These are phyloP conservation scores for Trematomus loennbergii DNA, from an alignment of 2,113 vertebrate genomes.

Conservation along the genomic window DNA sequence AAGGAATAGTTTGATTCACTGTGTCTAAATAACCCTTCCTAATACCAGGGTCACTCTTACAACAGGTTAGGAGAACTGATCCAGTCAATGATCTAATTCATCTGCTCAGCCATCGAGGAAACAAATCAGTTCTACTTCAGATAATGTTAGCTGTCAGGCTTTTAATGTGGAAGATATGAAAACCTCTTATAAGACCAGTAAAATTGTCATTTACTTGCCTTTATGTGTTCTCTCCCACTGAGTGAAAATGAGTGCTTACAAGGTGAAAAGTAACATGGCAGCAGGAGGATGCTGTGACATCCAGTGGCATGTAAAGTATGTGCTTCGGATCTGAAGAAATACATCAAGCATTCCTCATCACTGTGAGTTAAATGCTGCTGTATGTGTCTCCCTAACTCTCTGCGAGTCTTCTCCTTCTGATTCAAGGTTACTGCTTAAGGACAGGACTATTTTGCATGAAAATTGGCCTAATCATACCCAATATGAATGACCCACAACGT, in stretches of 20 bases:
- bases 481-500: slow-evolving; percentile 36
- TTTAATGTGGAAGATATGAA: slow-evolving; percentile 45
- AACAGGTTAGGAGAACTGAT: slow-evolving; percentile 43
- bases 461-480: slow-evolving; percentile 48
- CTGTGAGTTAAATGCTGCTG: neutral
- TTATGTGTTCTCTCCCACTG: neutral
- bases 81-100: slow-evolving; percentile 70
- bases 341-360: neutral
- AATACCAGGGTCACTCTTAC: slow-evolving; percentile 30
- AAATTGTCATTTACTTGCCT: slow-evolving; percentile 2
- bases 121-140: no score
- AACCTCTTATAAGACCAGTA: slow-evolving; percentile 6
- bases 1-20: slow-evolving; percentile 25
- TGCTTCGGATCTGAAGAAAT: neutral
- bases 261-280: neutral
- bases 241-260: slow-evolving; percentile 12
- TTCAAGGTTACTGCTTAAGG: slow-evolving; percentile 43
- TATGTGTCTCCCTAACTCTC: neutral
- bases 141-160: slow-evolving; percentile 13
- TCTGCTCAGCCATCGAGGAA: slow-evolving; percentile 21
- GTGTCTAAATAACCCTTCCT: slow-evolving; percentile 27
- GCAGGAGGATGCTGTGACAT: slow-evolving; percentile 6
- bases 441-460: slow-evolving; percentile 11
- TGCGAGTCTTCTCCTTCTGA: neutral
- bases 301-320: slow-evolving; percentile 7